phyloP scores from a whole-genome alignment of 2,113 vertebrate species.

The Lophotis ruficrista region DNA sequence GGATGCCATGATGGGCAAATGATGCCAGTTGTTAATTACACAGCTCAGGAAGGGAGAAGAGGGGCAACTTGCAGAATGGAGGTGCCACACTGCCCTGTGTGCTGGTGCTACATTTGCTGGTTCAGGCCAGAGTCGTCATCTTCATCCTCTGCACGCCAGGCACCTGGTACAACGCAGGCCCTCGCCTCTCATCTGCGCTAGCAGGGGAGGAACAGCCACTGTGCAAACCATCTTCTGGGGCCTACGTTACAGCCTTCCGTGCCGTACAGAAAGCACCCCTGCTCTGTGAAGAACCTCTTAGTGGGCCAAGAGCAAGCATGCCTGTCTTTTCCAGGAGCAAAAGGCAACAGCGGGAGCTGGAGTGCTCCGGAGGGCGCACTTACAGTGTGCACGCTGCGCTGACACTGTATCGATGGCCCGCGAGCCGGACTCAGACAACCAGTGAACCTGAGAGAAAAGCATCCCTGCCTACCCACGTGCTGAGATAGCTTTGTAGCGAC shows the following conservation, averaged over 20 bases:
- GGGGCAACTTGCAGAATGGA: not conserved
- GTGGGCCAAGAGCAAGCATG: not conserved
- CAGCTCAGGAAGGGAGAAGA: not conserved
- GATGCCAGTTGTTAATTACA: constrained; percentile 12
- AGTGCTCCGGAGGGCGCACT: not conserved
- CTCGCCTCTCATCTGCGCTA: not conserved
- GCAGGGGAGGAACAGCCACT: not conserved
- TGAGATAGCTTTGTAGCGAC: not conserved
- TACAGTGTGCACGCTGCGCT: not conserved
- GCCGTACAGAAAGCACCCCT: rapidly evolving
- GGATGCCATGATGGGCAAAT: not conserved
- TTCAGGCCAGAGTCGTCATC: not conserved
- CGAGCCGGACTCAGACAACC: not conserved
- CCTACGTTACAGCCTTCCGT: not conserved
- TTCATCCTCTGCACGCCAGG: not conserved
- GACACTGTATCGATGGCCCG: not conserved
- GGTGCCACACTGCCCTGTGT: not conserved
- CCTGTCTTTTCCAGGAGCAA: not conserved
- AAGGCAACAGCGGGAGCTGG: not conserved
- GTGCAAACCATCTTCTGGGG: not conserved
- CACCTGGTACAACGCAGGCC: not conserved
- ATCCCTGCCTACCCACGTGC: not conserved
- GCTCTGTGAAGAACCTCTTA: not conserved
- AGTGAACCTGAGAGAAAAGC: not conserved
- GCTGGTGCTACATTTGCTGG: not conserved